Percentiles rank a stretch among this genome's conserved stretches.
Evolutionary conservation across 2,888 invertebrate genomes (phyloP).

Genomic region (Eupithecia dodoneata): DNA sequence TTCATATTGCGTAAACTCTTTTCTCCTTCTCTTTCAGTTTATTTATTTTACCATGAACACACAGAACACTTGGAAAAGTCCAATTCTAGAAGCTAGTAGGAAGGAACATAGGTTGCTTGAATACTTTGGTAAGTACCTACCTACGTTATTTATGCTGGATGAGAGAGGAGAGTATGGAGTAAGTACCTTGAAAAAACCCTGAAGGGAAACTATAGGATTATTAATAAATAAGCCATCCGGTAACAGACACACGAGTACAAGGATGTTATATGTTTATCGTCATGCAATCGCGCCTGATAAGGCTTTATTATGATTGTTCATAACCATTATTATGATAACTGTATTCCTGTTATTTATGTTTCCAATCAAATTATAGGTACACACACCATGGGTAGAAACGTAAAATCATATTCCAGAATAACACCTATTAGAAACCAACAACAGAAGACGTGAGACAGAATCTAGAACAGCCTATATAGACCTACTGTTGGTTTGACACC

Average conservation of each 20-base stretch:
- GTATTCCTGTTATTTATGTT: background rate
- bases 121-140: too few relatives aligned
- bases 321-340: background rate
- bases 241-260: background rate
- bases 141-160: background rate
- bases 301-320: conserved; percentile 4
- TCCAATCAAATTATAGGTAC: background rate
- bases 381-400: background rate
- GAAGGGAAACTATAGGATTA: background rate
- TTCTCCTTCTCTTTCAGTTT: too few relatives aligned
- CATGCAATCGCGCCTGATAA: background rate
- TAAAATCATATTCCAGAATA: background rate
- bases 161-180: background rate
- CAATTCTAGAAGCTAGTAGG: too few relatives aligned
- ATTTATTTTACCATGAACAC: too few relatives aligned
- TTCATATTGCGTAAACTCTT: too few relatives aligned
- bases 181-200: background rate
- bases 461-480: background rate
- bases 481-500: background rate
- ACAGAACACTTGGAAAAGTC: too few relatives aligned
- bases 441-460: background rate
- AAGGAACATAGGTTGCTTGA: background rate
- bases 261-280: background rate
- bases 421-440: background rate
- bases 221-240: background rate